A percentile compares a stretch with the other conserved stretches of the same genome.
phyloP scores from a whole-genome alignment of 2,888 invertebrate species.

The Leptinotarsa peninsularis region DNA sequence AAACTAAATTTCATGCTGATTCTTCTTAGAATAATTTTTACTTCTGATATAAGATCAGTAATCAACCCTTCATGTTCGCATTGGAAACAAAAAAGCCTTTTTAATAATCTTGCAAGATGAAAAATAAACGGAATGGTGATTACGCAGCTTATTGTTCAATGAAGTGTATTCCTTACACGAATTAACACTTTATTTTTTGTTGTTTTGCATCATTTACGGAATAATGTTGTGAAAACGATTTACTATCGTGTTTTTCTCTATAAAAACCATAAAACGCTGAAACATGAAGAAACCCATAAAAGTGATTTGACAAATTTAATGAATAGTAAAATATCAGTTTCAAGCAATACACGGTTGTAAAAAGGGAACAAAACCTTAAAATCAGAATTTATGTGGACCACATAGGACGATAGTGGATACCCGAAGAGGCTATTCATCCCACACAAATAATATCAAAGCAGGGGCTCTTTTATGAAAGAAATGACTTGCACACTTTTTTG shows the following conservation, averaged over 20 bases:
- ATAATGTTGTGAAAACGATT: slow-evolving; percentile 11
- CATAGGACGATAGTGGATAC: slow-evolving; percentile 54
- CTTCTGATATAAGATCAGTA: too few species aligned
- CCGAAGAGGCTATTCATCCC: slow-evolving; percentile 47
- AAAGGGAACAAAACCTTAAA: slow-evolving; percentile 48
- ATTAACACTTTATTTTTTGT: background rate
- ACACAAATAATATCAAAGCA: slow-evolving; percentile 58
- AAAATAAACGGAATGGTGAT: too few species aligned
- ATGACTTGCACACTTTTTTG: slow-evolving; percentile 54
- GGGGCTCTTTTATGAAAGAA: slow-evolving; percentile 57
- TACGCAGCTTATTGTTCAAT: background rate
- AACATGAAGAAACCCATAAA: slow-evolving; percentile 36
- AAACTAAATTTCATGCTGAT: too few species aligned
- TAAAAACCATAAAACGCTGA: slow-evolving; percentile 32
- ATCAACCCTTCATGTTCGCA: too few species aligned
- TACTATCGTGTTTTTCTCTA: slow-evolving; percentile 26
- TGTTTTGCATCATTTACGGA: background rate
- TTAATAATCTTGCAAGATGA: too few species aligned
- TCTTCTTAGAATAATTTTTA: too few species aligned
- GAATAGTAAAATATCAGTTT: slow-evolving; percentile 42
- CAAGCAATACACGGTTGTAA: slow-evolving; percentile 35
- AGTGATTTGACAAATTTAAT: slow-evolving; percentile 42
- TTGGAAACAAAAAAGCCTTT: too few species aligned
- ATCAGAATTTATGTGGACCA: slow-evolving; percentile 59
- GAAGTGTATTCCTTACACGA: background rate